phyloP scores from a whole-genome alignment of 2,797 vertebrate species.

The Pristis pectinata region DNA sequence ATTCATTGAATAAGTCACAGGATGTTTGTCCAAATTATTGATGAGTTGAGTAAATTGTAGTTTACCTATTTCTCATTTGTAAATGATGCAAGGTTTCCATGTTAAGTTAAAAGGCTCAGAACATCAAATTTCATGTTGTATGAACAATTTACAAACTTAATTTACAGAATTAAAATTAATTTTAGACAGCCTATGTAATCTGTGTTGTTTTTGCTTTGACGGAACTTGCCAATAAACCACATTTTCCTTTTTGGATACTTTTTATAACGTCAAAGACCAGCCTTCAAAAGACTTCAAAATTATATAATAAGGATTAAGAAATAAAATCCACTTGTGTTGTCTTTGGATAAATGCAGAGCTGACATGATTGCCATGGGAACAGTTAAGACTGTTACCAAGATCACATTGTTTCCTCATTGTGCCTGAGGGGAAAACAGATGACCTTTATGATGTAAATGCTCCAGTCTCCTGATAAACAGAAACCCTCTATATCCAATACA shows the following conservation, averaged over 20 bases:
- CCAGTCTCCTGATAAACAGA: not conserved
- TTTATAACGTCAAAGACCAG: not conserved
- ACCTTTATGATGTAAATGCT: conserved; percentile 30
- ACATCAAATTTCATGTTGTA: not conserved
- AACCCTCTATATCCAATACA: not conserved
- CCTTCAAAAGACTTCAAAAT: not conserved
- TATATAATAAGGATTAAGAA: not conserved
- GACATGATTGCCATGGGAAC: conserved; percentile 36
- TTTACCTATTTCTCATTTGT: not conserved
- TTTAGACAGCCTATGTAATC: not conserved
- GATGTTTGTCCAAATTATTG: not conserved
- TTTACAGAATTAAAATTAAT: not conserved
- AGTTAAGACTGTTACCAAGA: not conserved
- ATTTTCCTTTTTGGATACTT: not conserved
- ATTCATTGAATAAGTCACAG: not conserved
- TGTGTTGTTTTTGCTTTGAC: not conserved
- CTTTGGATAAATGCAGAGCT: not conserved
- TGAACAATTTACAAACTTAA: not conserved
- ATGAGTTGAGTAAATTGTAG: not conserved
- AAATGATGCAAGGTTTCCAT: not conserved
- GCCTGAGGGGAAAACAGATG: conserved; percentile 2
- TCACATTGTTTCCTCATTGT: conserved; percentile 8
- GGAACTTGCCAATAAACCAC: not conserved
- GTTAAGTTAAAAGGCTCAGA: not conserved
- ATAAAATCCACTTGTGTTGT: not conserved